Percentiles rank a stretch among this genome's conserved stretches.
Evolutionary conservation across 2,888 invertebrate species (phyloP).

Genomic region (Polydrusus tereticollis): DNA sequence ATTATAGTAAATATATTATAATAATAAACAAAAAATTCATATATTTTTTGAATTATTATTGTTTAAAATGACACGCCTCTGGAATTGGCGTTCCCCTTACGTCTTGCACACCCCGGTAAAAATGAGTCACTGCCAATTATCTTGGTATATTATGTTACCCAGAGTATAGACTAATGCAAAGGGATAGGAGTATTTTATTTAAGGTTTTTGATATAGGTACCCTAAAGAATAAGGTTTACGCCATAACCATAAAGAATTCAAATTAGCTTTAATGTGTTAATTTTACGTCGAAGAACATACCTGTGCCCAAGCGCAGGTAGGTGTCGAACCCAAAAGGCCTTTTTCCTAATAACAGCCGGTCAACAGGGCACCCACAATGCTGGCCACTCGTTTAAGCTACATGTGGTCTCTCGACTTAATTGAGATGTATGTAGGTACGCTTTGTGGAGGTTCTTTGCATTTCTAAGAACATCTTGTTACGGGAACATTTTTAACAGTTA

Average conservation of each 20-base stretch:
- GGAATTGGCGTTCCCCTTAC: no score
- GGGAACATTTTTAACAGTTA: slow-evolving; percentile 27
- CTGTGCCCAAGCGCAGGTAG: slow-evolving; percentile 32
- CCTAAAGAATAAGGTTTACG: no score
- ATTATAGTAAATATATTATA: no score
- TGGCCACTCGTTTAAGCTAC: slow-evolving; percentile 40
- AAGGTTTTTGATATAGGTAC: no score
- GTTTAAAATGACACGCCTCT: no score
- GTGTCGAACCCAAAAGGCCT: slow-evolving; percentile 21
- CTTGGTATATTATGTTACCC: no score
- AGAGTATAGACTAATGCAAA: no score
- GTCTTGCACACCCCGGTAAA: no score
- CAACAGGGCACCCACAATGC: slow-evolving; percentile 31
- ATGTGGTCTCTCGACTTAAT: slow-evolving; percentile 40
- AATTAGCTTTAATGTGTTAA: slow-evolving; percentile 36
- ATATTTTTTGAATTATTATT: no score
- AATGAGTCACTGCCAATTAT: no score
- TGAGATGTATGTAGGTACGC: slow-evolving; percentile 33
- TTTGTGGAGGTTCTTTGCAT: slow-evolving; percentile 22
- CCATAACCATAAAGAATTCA: not conserved
- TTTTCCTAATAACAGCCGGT: slow-evolving; percentile 28
- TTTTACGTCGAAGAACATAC: slow-evolving; percentile 16
- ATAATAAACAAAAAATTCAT: no score
- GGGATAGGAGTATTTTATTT: no score
- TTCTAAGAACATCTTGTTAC: slow-evolving; percentile 27